Percentiles rank a stretch among this genome's conserved stretches.
Conservation (phyloP, 2,797 vertebrate species). For the Coccyzus lansbergi region DNA sequence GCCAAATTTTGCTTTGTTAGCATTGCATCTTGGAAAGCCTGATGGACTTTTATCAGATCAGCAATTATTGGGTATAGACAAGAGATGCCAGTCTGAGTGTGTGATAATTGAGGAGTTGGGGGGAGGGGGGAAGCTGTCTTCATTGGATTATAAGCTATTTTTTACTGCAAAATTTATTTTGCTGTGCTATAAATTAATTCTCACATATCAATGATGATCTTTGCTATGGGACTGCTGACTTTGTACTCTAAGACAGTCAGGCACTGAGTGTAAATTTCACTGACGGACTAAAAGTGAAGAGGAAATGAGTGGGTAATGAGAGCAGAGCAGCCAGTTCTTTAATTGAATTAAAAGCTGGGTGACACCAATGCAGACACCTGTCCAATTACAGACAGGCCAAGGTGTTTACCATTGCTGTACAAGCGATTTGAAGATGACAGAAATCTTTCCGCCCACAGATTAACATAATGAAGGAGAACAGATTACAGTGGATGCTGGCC, state of each 20-base stretch:
- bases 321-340: constrained; percentile 89
- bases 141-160: neutral
- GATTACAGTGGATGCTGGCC: constrained; percentile 86
- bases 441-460: constrained; percentile 89
- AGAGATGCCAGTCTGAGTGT: neutral
- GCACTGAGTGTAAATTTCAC: constrained; percentile 85
- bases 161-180: constrained; percentile 36
- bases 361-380: constrained; percentile 87
- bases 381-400: constrained; percentile 87
- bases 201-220: constrained; percentile 46
- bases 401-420: constrained; percentile 87
- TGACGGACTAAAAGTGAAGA: constrained; percentile 85
- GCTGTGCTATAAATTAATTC: constrained; percentile 47
- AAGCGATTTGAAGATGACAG: constrained; percentile 85
- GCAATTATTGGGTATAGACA: neutral
- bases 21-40: neutral
- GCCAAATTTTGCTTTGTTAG: neutral
- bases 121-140: neutral
- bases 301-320: constrained; percentile 93
- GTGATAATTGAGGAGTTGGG: neutral
- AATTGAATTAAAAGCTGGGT: constrained; percentile 98
- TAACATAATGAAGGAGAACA: constrained; percentile 89
- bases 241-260: constrained; percentile 79
- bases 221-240: constrained; percentile 63
- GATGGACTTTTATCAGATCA: neutral